Evolutionary conservation across 1,140 invertebrate species (phyloP).

Genomic region (Drosophila azteca): DNA sequence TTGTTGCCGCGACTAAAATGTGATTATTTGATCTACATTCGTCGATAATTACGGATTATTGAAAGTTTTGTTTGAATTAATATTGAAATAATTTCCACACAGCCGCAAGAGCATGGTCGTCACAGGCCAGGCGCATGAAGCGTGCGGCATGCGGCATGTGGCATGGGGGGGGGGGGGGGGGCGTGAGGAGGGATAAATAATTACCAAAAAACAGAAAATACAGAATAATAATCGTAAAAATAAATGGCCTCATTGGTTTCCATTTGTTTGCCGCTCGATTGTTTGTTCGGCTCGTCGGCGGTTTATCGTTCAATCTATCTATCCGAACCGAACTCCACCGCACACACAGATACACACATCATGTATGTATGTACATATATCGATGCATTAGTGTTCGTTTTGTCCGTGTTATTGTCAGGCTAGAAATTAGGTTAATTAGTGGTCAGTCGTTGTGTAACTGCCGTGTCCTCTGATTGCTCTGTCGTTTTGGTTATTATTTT

Average conservation of each 20-base stretch:
- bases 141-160: neutral
- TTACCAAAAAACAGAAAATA: conserved; percentile 47
- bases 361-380: neutral
- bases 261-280: conserved; percentile 17
- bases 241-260: conserved; percentile 53
- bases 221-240: conserved; percentile 52
- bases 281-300: conserved; percentile 8
- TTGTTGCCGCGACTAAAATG: conserved; percentile 52
- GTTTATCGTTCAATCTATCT: conserved; percentile 32
- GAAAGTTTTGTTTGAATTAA: conserved; percentile 80
- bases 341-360: neutral
- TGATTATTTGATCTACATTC: conserved; percentile 79
- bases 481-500: conserved; percentile 38
- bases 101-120: neutral
- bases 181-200: conserved; percentile 58
- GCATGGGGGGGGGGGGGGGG: too few relatives aligned
- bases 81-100: conserved; percentile 74
- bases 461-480: conserved; percentile 40
- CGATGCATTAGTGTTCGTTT: conserved; percentile 4
- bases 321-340: neutral
- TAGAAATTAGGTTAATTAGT: conserved; percentile 79
- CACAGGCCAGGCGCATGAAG: neutral
- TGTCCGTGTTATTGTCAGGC: conserved; percentile 26
- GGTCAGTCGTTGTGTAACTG: conserved; percentile 68
- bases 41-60: conserved; percentile 79